Percentiles rank a stretch among this genome's conserved stretches.
These are phyloP conservation scores for Panzeria rudis DNA, from an alignment of 2,888 invertebrate species.

Conservation along the genomic window DNA sequence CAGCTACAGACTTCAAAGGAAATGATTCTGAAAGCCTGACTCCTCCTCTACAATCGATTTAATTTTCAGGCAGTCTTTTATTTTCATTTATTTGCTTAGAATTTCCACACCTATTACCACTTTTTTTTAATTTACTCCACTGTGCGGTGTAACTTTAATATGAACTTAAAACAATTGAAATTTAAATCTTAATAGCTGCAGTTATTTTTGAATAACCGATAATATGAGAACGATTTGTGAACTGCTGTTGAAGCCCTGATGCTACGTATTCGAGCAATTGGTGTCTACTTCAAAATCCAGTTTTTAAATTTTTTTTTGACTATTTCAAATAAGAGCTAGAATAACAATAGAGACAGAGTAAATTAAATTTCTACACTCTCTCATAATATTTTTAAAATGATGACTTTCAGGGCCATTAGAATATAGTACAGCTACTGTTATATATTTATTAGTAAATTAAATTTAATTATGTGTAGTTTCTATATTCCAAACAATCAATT, in stretches of 20 bases:
- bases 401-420: conserved; percentile 37
- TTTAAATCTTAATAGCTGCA: no score
- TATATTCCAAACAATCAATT: background rate
- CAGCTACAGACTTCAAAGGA: no score
- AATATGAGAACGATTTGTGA: background rate
- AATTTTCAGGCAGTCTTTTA: no score
- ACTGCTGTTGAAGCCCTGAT: background rate
- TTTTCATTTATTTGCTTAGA: no score
- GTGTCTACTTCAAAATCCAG: background rate
- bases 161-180: no score
- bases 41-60: no score
- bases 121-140: no score
- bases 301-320: no score
- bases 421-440: background rate
- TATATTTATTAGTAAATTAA: background rate
- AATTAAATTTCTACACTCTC: background rate
- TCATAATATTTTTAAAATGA: background rate
- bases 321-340: background rate
- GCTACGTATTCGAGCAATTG: background rate
- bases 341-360: background rate
- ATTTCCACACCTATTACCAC: no score
- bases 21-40: no score
- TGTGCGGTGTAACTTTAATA: no score
- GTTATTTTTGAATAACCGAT: no score
- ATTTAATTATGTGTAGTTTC: background rate